phyloP scores from a whole-genome alignment of 2,888 invertebrate genomes.

The Latrodectus elegans region DNA sequence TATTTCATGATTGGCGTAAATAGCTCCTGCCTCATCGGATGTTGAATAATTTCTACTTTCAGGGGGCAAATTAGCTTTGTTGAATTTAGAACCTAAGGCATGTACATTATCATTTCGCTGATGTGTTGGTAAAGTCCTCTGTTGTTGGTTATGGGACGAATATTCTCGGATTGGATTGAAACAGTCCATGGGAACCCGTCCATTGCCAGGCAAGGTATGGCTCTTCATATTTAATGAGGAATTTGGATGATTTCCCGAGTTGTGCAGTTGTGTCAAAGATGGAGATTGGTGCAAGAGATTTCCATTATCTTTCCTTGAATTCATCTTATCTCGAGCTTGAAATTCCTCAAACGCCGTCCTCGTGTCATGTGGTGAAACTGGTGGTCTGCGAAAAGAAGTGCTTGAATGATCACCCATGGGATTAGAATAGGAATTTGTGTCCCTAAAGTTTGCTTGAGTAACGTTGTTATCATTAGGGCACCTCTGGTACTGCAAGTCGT shows the following conservation, averaged over 20 bases:
- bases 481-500: conserved; percentile 28
- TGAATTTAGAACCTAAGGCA: neutral
- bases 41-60: conserved; percentile 3
- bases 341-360: conserved; percentile 1
- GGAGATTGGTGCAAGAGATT: conserved; percentile 29
- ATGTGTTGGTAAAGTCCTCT: neutral
- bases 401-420: conserved; percentile 34
- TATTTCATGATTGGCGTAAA: conserved; percentile 57
- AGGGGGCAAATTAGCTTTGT: neutral
- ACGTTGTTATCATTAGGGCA: conserved; percentile 21
- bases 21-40: conserved; percentile 10
- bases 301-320: conserved; percentile 23
- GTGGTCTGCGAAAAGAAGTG: conserved; percentile 44
- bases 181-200: conserved; percentile 1
- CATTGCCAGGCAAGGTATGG: neutral
- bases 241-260: neutral
- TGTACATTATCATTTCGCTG: neutral
- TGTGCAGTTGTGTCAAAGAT: conserved; percentile 8
- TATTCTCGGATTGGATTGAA: conserved; percentile 6
- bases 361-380: conserved; percentile 38
- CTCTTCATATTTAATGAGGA: conserved; percentile 17
- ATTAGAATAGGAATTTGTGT: conserved; percentile 40
- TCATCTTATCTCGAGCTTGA: neutral
- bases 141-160: neutral
- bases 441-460: conserved; percentile 47